A percentile compares a stretch with the other conserved stretches of the same genome.
Conservation (phyloP, 1,140 invertebrate species). For the Hydropsyche tenuis region DNA sequence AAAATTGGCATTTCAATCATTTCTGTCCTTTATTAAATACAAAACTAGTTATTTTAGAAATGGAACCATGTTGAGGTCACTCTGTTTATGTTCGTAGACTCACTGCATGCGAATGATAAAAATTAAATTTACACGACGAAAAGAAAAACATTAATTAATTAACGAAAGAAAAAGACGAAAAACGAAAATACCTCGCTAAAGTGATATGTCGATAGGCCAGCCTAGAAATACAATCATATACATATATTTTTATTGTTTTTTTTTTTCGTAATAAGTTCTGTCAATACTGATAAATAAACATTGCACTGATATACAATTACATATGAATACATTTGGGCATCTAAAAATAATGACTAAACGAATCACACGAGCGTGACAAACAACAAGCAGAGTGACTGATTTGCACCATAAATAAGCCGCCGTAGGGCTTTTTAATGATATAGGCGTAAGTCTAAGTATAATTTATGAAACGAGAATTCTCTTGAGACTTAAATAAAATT, state of each 20-base stretch:
- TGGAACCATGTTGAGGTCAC: conserved; percentile 50
- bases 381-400: conserved; percentile 48
- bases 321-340: conserved; percentile 23
- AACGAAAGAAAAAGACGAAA: conserved; percentile 8
- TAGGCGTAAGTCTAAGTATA: conserved; percentile 44
- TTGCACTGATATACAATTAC: conserved; percentile 24
- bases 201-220: conserved; percentile 38
- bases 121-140: conserved; percentile 24
- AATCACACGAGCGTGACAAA: conserved; percentile 34
- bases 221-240: conserved; percentile 15
- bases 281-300: conserved; percentile 38
- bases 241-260: background rate
- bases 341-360: conserved; percentile 38
- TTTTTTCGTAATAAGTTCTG: conserved; percentile 13
- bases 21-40: conserved; percentile 49
- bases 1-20: conserved; percentile 51
- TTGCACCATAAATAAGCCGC: conserved; percentile 47
- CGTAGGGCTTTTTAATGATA: conserved; percentile 43
- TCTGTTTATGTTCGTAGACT: conserved; percentile 38
- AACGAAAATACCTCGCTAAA: background rate
- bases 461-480: conserved; percentile 47
- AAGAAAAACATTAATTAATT: background rate
- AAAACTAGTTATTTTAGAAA: conserved; percentile 52
- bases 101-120: conserved; percentile 13
- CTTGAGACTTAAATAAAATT: conserved; percentile 50